These are phyloP conservation scores for Pangasius larnaudii DNA, from an alignment of 2,797 vertebrate genomes.

Conservation along the genomic window DNA sequence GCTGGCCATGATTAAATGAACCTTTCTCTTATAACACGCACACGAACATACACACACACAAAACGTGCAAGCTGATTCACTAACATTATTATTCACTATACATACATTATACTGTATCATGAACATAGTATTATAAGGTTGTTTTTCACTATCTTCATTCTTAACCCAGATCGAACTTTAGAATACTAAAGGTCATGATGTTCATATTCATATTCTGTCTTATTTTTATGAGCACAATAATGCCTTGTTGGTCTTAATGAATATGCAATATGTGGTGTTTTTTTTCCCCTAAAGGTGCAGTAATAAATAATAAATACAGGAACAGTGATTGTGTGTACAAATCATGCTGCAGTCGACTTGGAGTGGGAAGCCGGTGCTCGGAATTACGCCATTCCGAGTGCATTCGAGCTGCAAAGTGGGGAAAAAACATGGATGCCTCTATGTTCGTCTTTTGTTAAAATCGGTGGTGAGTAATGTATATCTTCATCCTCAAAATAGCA, in stretches of 20 bases:
- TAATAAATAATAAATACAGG: not conserved
- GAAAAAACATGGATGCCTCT: not conserved
- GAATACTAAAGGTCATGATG: not conserved
- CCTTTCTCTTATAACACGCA: not conserved
- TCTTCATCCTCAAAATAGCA: not conserved
- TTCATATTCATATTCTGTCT: not conserved
- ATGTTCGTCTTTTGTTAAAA: not conserved
- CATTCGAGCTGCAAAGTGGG: not conserved
- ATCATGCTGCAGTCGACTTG: not conserved
- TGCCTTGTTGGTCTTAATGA: not conserved
- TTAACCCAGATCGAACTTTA: not conserved
- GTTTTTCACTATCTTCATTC: not conserved
- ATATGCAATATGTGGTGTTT: not conserved
- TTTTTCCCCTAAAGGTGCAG: not conserved
- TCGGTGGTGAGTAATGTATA: not conserved
- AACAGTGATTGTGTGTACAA: not conserved
- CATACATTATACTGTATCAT: not conserved
- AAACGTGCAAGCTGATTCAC: not conserved
- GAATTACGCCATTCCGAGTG: too few species aligned
- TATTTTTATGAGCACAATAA: not conserved
- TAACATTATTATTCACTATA: not conserved
- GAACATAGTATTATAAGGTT: not conserved
- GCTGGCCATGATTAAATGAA: not conserved
- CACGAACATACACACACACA: not conserved
- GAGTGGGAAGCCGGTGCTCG: not conserved